Base-by-base conservation (phyloP, 2,113 vertebrate genomes). In the Amblyopsis rosae region DNA sequence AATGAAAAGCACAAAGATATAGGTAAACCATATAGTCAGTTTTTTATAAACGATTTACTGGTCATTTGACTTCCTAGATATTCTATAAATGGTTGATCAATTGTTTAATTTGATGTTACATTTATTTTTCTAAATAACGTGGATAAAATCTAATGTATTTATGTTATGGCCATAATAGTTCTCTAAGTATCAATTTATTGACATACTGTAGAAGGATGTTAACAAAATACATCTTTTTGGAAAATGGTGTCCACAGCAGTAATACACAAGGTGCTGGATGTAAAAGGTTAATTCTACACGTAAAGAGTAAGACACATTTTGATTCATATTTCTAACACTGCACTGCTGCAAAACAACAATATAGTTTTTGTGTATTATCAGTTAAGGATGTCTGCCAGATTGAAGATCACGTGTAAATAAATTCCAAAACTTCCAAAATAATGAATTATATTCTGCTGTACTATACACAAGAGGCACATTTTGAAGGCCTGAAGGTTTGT, bases 371-470 rank as follows among this genome's bases (percentile, higher is more conserved):
- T 62, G 79, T 84, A 70, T 73, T 70, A 45, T 81, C 45, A 11
- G 54, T 69, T 76, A 19, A 51, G 75, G 65, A 57, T 73, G 47
- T 41, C 7, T 41, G 59, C 46, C 66, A 67, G 16, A 58, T 35
- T 12, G 73, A 69, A 79, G 48, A 74, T 68, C 60, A 73, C 55
- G 67, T 89, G 84, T 88, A 89, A 82, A 88, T 89, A 89, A 81
- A 81, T 54, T 68, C n/a, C 69, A 88, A 81, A 73, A 77, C 85
- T 86, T 70, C 77, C 76, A 82, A 60, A 79, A 79, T 50, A 67
- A 81, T 86, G 85, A 88, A 87, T 83, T 86, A 84, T 84, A 82
- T 47, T 80, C 41, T 81, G 9, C 79, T 77, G 80, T 53, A 46
- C 26, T 60, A 69, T 62, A 62, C 54, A 56, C 78, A 55, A 82